phyloP scores from a whole-genome alignment of 2,113 vertebrate species.

The Silurus meridionalis region DNA sequence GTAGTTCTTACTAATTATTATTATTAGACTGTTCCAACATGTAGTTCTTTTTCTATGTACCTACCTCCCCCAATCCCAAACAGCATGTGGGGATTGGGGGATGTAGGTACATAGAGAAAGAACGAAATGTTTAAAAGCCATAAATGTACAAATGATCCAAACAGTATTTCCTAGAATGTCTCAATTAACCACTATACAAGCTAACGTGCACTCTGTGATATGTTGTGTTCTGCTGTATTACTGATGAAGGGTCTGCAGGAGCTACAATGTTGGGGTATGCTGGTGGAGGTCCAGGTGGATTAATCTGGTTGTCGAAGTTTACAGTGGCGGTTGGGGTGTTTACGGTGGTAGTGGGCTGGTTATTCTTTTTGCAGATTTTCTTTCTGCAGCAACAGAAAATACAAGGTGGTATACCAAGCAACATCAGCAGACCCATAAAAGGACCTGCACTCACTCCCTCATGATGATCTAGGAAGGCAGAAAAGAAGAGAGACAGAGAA shows the following conservation, averaged over 20 bases:
- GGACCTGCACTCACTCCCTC: conserved; percentile 12
- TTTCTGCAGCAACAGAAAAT: conserved; percentile 69
- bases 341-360: conserved; percentile 3
- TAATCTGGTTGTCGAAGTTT: conserved; percentile 20
- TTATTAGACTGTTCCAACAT: not conserved
- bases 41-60: not conserved
- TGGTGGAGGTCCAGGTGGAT: conserved; percentile 24
- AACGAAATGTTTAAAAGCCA: not conserved
- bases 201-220: not conserved
- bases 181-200: not conserved
- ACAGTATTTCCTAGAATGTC: not conserved
- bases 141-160: not conserved
- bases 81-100: not conserved
- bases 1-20: too few species aligned
- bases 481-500: not conserved
- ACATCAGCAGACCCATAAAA: conserved; percentile 61
- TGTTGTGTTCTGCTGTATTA: conserved; percentile 21
- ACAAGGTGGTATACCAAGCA: conserved; percentile 65
- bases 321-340: not conserved
- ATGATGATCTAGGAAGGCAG: conserved; percentile 50
- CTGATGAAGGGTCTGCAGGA: conserved; percentile 46
- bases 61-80: not conserved
- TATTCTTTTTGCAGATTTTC: conserved; percentile 64
- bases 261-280: conserved; percentile 45
- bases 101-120: not conserved